phyloP scores from a whole-genome alignment of 2,797 vertebrate species.

The Melanotaenia trifasciata region DNA sequence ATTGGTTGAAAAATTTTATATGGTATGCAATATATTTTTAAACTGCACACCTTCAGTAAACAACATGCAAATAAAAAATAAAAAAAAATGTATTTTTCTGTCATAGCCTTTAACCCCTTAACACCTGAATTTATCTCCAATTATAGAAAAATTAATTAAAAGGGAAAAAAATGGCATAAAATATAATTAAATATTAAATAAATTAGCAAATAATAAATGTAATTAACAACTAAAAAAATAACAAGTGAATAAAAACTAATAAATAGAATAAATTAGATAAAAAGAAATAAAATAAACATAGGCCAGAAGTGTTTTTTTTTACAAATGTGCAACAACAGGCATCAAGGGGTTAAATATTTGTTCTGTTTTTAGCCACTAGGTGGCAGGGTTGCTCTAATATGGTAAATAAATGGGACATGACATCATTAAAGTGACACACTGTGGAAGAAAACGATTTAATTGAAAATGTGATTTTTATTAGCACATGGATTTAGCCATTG shows the following conservation, averaged over 20 bases:
- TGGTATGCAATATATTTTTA: background rate
- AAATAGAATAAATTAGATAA: too few relatives aligned
- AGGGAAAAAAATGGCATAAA: too few relatives aligned
- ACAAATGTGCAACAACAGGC: too few relatives aligned
- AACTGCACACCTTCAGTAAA: background rate
- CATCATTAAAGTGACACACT: background rate
- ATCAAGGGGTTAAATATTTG: background rate
- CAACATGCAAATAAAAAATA: background rate
- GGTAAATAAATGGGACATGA: background rate
- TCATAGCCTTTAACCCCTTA: too few relatives aligned
- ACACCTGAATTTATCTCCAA: background rate
- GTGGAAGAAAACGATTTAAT: slow-evolving; percentile 45
- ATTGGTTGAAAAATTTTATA: background rate
- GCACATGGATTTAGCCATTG: slow-evolving; percentile 12
- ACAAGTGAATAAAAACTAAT: too few relatives aligned
- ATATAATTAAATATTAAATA: too few relatives aligned
- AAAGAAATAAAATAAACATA: too few relatives aligned
- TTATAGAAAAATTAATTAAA: background rate
- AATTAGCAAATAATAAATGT: too few relatives aligned
- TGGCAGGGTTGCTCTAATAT: slow-evolving; percentile 45
- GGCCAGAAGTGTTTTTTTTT: too few relatives aligned
- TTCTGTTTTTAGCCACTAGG: slow-evolving; percentile 54
- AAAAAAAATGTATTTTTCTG: background rate
- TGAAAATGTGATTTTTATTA: slow-evolving; percentile 30
- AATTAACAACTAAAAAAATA: too few relatives aligned